Evolutionary conservation across 2,797 vertebrate genomes (phyloP).

Genomic region (Chanos chanos): DNA sequence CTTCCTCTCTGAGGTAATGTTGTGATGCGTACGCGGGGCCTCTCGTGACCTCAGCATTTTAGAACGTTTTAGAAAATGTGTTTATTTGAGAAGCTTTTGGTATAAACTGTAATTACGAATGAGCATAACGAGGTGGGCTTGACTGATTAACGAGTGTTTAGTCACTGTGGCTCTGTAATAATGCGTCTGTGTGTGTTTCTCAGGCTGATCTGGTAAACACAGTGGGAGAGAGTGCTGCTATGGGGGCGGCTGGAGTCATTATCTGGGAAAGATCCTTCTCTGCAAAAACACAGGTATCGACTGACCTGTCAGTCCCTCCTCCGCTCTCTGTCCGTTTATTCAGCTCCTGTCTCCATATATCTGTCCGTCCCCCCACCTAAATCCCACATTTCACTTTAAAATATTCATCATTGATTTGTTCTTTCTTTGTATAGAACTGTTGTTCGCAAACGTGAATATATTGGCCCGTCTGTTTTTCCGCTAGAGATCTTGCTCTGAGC

Average conservation of each 20-base stretch:
- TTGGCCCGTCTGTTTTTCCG: constrained; percentile 4
- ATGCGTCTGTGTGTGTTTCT: not conserved
- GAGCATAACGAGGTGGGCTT: not conserved
- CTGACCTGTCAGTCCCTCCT: not conserved
- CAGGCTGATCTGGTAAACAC: constrained; percentile 77
- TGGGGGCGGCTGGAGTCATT: constrained; percentile 75
- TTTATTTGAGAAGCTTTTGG: too few relatives aligned
- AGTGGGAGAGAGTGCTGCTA: constrained; percentile 79
- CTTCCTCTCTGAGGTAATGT: constrained; percentile 72
- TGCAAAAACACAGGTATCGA: constrained; percentile 50
- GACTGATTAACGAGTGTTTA: not conserved
- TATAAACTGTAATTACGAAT: not conserved
- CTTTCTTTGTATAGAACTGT: not conserved
- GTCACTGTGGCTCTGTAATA: too few relatives aligned
- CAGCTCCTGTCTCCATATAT: too few relatives aligned
- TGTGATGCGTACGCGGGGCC: too few relatives aligned
- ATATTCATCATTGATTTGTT: not conserved
- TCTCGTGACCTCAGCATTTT: too few relatives aligned
- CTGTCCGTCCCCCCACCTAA: not conserved
- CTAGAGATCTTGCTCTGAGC: constrained; percentile 75
- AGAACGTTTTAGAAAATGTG: too few relatives aligned
- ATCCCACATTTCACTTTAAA: not conserved
- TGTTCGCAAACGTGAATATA: not conserved
- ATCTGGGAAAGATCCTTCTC: constrained; percentile 67
- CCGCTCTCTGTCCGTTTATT: not conserved